These are phyloP conservation scores for Pegoplata infirma DNA, from an alignment of 2,888 invertebrate genomes.

Conservation along the genomic window DNA sequence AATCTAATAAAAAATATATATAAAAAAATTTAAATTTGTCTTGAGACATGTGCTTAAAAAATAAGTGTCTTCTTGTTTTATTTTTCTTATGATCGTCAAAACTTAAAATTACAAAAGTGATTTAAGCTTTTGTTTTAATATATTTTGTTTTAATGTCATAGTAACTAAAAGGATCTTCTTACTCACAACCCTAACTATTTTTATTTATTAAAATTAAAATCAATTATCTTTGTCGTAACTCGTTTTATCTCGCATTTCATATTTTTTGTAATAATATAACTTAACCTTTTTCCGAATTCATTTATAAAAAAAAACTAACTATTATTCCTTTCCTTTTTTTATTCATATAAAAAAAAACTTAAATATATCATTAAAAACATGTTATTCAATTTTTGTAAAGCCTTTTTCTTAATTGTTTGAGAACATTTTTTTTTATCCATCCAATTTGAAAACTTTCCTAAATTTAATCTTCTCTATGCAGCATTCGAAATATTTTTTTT, in stretches of 20 bases:
- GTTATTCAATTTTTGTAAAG: constrained; percentile 1
- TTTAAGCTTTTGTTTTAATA: neutral
- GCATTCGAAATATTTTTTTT: constrained; percentile 8
- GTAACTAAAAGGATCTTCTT: constrained; percentile 57
- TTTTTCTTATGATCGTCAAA: neutral
- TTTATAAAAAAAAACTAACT: constrained; percentile 25
- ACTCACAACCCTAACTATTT: constrained; percentile 57
- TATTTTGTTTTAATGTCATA: constrained; percentile 22
- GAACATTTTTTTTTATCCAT: neutral
- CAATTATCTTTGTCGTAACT: neutral
- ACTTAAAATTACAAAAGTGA: constrained; percentile 32
- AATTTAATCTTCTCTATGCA: constrained; percentile 24
- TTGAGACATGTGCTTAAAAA: constrained; percentile 61
- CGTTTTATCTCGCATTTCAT: too few relatives aligned
- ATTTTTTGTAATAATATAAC: too few relatives aligned
- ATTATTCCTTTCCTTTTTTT: constrained; percentile 16
- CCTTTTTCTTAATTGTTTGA: constrained; percentile 4
- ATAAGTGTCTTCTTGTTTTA: constrained; percentile 53
- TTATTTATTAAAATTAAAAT: constrained; percentile 23
- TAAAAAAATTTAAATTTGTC: constrained; percentile 39
- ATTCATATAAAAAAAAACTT: neutral
- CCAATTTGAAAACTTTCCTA: neutral
- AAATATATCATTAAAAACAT: neutral
- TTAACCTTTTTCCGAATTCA: neutral
- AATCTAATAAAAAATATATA: constrained; percentile 11